Evolutionary conservation across 2,113 vertebrate genomes (phyloP).

Genomic region (Lophochroa leadbeateri): DNA sequence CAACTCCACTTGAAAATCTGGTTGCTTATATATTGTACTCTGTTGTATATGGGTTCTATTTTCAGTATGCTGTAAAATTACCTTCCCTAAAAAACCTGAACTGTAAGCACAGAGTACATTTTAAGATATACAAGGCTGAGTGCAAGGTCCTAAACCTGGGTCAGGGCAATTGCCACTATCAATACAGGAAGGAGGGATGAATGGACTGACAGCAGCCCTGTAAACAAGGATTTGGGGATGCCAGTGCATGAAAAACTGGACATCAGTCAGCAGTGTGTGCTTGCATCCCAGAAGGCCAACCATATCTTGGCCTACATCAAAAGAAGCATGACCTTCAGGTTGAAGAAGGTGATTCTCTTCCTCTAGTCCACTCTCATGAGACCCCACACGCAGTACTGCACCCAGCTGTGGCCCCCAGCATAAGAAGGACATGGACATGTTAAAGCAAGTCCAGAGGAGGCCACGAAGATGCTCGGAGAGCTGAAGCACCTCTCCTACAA

Average conservation of each 20-base stretch:
- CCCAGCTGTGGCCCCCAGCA: neutral
- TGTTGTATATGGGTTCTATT: neutral
- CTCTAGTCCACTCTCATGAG: rapidly evolving
- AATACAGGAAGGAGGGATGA: neutral
- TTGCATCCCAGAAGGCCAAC: neutral
- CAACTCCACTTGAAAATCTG: neutral
- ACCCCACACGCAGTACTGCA: rapidly evolving
- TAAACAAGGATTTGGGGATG: neutral
- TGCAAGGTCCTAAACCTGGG: rapidly evolving
- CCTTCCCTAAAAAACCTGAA: neutral
- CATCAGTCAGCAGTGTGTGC: rapidly evolving
- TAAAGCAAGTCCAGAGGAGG: neutral
- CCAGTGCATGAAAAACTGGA: neutral
- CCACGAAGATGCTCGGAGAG: neutral
- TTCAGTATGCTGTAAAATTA: neutral
- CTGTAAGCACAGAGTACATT: neutral
- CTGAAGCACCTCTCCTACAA: neutral
- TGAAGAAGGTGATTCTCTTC: neutral
- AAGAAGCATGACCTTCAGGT: neutral
- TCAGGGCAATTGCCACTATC: neutral
- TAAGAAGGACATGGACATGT: neutral
- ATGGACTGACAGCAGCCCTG: neutral
- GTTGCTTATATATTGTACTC: neutral
- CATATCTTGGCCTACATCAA: neutral
- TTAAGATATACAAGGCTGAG: neutral